Evolutionary conservation across 2,888 invertebrate genomes (phyloP), one percentile per base, ranked within the genome.

Genomic region (Drosophila putrida): DNA sequence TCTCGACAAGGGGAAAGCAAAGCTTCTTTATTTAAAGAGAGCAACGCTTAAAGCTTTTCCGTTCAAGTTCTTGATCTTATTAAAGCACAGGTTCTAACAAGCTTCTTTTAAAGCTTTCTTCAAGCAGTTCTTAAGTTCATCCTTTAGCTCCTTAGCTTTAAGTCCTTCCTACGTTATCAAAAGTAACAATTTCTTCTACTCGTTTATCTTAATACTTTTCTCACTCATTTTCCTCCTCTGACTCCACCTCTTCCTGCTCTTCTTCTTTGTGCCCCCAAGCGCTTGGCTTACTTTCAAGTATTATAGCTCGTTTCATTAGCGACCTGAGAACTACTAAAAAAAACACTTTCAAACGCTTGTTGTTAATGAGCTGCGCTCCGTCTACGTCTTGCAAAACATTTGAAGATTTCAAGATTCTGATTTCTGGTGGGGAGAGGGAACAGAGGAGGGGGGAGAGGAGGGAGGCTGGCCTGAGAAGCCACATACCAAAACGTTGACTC

Each of bases 401-500:
- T 43, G 33, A 44, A 55, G 55, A 57, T 57, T 46, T 57, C 36
- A 46, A 57, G 62, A 47, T 62, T 25, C 33, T 47, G 46, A 55
- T 55, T 13, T 33, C 0, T 8, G 33, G 6, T 6, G 6, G n/a
- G 25, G 41, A 2, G 6, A 1, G 11, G 10, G 6, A 13, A 5
- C n/a, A 13, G 10, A 0, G 4, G 8, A 0, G 6, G 1, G 10
- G n/a, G 35, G 10, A 3, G 27, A 33, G 5, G 15, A 28, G 36
- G 35, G 1, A 20, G 13, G 13, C 36, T 31, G 20, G 10, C 11
- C 33, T 49, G 46, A 41, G 36, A 43, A 46, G 61, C 69, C 81
- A 53, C 83, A 84, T 84, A 83, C 83, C 85, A 84, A 89, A 89
- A 80, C 78, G 88, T 84, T 89, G 85, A 86, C 65, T 86, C 85